Percentiles rank a stretch among this genome's conserved stretches.
Evolutionary conservation across 2,113 vertebrate species (phyloP).

Genomic region (Protomyctophum bolini): DNA sequence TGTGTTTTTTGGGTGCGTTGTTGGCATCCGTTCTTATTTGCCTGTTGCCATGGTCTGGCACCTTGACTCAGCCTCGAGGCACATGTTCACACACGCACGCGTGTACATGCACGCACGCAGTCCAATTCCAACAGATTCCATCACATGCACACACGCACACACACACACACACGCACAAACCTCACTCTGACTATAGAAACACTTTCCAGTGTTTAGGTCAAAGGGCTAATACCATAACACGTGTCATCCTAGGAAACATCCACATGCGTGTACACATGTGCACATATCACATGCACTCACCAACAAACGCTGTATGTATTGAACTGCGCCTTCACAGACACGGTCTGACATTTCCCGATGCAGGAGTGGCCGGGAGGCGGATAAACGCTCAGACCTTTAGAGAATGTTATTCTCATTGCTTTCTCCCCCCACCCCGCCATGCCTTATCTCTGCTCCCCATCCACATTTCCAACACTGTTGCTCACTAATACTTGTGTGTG

Average conservation of each 20-base stretch:
- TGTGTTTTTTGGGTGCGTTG: background rate
- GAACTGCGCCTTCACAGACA: slow-evolving; percentile 47
- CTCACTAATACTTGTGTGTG: background rate
- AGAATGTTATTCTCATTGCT: slow-evolving; percentile 57
- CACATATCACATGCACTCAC: slow-evolving; percentile 16
- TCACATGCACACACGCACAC: background rate
- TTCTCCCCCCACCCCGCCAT: slow-evolving; percentile 46
- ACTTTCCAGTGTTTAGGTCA: too few relatives aligned
- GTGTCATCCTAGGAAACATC: too few relatives aligned
- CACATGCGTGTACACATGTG: too few relatives aligned
- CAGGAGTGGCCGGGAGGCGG: background rate
- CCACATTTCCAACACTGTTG: background rate
- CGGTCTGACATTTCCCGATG: slow-evolving; percentile 65
- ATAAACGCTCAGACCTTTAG: slow-evolving; percentile 72
- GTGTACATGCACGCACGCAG: too few relatives aligned
- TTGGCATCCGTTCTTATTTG: too few relatives aligned
- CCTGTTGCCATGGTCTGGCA: background rate
- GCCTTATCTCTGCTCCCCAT: too few relatives aligned
- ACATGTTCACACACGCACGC: slow-evolving; percentile 1
- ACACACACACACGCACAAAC: too few relatives aligned
- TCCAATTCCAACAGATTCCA: too few relatives aligned
- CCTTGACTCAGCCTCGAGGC: background rate
- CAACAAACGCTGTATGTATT: slow-evolving; percentile 44
- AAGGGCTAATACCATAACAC: too few relatives aligned
- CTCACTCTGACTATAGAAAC: too few relatives aligned